Evolutionary conservation across 2,888 invertebrate genomes (phyloP), one percentile per base, ranked within the genome.

Genomic region (Dasypogon diadema): DNA sequence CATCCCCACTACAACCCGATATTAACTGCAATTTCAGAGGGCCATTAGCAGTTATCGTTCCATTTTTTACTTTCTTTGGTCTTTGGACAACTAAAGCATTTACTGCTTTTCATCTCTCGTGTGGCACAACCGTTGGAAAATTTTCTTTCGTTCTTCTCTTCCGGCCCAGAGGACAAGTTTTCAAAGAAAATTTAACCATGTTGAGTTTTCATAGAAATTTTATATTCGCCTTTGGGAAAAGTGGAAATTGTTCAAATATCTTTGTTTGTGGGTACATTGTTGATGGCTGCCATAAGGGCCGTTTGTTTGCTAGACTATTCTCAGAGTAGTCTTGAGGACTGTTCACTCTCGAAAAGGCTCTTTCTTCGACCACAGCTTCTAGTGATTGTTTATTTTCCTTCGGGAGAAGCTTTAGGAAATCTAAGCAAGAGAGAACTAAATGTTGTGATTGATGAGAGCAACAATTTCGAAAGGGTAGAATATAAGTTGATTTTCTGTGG

Each of bases 201-300:
- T 54, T 54, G 54, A 54, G 30, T 70, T 70, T 70, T 70, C 54
- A 68, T 68, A 68, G 65, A 68, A 68, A 48, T 70, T 70, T 70
- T 70, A 21, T 54, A 54, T 70, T 70, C 54, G 51, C 54, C 70
- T 46, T 73, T 22, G 56, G 73, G 73, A 56, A 73, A 73, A 58
- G 46, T 73, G 56, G 18, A 73, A 73, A 73, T 73, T 73, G 73
- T 46, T 73, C 56, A 56, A 73, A 73, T 73, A 73, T 46, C 46
- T 58, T 58, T 56, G 56, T 58, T 58, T 58, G 58, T 16, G 58
- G 58, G n/a, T 16, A 26, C 30, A 58, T 58, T 56, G 56, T 73
- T 73, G 55, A 16, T 14, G 73, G 48, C 48, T 48, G 46, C 65
- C 26, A 48, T 48, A 68, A 68, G 65, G 65, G 46, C 65, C 34